phyloP scores from a whole-genome alignment of 2,113 vertebrate species.

The Chaetorhynchus papuensis region DNA sequence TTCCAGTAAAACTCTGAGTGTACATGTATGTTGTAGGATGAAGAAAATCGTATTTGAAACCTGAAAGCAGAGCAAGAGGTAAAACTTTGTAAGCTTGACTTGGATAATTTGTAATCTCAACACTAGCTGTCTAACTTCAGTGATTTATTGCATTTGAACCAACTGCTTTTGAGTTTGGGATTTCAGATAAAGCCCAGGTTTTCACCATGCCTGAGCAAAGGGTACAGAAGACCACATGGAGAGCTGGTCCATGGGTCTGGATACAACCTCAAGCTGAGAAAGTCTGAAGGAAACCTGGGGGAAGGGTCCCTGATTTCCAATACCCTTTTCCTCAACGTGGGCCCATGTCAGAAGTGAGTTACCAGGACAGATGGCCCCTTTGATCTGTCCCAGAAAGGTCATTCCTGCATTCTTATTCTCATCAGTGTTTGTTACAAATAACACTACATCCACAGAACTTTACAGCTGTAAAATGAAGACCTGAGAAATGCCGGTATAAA shows the following conservation, averaged over 20 bases:
- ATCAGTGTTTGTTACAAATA: neutral
- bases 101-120: neutral
- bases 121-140: neutral
- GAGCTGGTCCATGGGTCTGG: neutral
- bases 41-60: neutral
- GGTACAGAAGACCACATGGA: neutral
- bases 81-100: neutral
- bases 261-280: neutral
- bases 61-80: neutral
- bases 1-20: neutral
- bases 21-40: accelerated
- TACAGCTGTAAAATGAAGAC: neutral
- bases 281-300: neutral
- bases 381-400: neutral
- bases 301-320: neutral
- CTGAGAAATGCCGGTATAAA: neutral
- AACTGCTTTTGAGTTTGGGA: neutral
- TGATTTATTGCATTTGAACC: neutral
- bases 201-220: neutral
- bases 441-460: neutral
- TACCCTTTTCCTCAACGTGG: neutral
- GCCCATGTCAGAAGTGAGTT: neutral
- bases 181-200: neutral
- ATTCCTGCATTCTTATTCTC: neutral
- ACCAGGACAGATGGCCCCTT: neutral